Base-by-base conservation (phyloP, 2,888 invertebrate genomes). In the Callosobruchus maculatus region DNA sequence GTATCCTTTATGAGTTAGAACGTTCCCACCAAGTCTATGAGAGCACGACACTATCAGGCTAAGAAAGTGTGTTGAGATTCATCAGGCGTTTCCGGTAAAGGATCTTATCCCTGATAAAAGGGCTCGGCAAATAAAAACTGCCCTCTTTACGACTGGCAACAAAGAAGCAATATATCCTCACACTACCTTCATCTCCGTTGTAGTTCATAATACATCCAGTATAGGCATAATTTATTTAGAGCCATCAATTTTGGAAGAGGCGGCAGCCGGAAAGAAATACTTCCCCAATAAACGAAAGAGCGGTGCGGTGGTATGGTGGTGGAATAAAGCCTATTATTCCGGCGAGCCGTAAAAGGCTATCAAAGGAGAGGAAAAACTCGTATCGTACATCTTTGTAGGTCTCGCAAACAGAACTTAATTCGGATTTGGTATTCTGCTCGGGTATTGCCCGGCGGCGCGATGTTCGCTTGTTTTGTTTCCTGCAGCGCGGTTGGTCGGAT, bases 401-500 rank as follows among this genome's bases (percentile, higher is more conserved):
- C 49, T 49, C 26, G 49, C 49, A 18, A 49, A 49, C 9, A 73
- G 73, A 74, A 70, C 72, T 72, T 74, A 76, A 80, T 75, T 77
- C 81, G 82, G 83, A 86, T 86, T 86, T 81, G 81, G 85, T 85
- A 87, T 87, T 86, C 87, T 80, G 79, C 77, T 77, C 81, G 81
- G 82, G 86, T 86, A 84, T 84, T 82, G 85, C 84, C 83, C 22
- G 21, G 5, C 22, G 22, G 13, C 82, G 83, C 82, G 49, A 49
- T 81, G 81, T 83, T 85, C 82, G 83, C 83, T 85, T 85, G 85
- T 85, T 87, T 86, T 86, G 86, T 86, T 81, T 81, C 80, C 80
- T 76, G 77, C 80, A 79, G 78, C 82, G 85, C 82, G 86, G 87
- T 86, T 86, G 87, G 85, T 82, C 83, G 83, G 78, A 81, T 78